Base-by-base conservation (phyloP, 1,140 invertebrate genomes). In the Cotesia chilonis region DNA sequence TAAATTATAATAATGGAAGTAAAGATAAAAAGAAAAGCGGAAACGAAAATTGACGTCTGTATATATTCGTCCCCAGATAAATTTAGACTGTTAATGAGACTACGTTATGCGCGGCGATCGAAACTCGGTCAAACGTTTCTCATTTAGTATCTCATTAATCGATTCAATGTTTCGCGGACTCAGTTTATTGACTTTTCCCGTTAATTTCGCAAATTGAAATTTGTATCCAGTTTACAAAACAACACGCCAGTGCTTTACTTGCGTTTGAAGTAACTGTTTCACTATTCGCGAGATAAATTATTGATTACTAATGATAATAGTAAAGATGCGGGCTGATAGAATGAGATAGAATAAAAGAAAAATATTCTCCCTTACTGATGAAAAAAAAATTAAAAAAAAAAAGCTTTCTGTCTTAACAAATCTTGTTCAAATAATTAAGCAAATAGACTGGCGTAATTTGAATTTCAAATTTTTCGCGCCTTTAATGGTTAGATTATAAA, bases 121-220 rank as follows among this genome's bases (percentile, higher is more conserved):
- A 28, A 4, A 47, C 35, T 57, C 61, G 64, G 64, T 71, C 36
- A 65, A 71, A 71, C 55, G 65, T 57, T 65, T 65, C 51, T 52
- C 63, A 38, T 51, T 66, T 63, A 37, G n/a, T 54, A 65, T 66
- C 37, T 66, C 60, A 70, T 67, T 74, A 74, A 74, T 66, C 72
- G 72, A 74, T 74, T 69, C 55, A 47, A 35, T 55, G 59, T 63
- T 38, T 35, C 37, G 14, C 51, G 4, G 37, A 38, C 20, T 71
- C 72, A 12, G 55, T 74, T 70, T 74, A 74, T 74, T 70, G 64
- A 65, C 54, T 20, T 36, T 36, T 35, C 4, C 52, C 20, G 68
- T 74, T 70, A 74, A 66, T 70, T 74, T 47, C 63, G 36, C n/a
- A 10, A 36, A 67, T 66, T 70, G 68, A 70, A 74, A 70, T 70